Conservation (phyloP, 1,140 invertebrate genomes). For the Bombus superbus region DNA sequence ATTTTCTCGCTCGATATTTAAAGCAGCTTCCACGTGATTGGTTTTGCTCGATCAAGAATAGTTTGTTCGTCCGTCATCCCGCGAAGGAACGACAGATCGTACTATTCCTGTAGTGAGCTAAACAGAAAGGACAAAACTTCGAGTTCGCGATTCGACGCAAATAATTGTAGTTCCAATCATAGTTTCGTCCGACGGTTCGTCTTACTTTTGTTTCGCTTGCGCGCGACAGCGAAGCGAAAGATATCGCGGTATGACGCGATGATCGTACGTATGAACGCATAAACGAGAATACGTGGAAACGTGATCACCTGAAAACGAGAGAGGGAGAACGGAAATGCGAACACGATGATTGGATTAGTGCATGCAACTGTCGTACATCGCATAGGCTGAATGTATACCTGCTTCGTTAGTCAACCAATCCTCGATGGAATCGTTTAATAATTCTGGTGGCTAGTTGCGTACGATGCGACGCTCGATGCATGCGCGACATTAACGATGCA, state of each 20-base stretch:
- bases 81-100: constrained; percentile 41
- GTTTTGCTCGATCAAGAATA: constrained; percentile 48
- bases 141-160: neutral
- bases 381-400: constrained; percentile 3
- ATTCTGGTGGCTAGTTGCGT: constrained; percentile 4
- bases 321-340: neutral
- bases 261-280: neutral
- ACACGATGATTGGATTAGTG: constrained; percentile 54
- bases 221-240: too few species aligned
- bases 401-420: constrained; percentile 55
- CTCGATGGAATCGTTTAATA: constrained; percentile 36
- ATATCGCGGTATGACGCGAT: too few species aligned
- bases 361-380: constrained; percentile 44
- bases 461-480: constrained; percentile 15
- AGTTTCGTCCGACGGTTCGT: neutral
- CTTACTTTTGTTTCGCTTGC: neutral
- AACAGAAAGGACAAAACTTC: constrained; percentile 19
- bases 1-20: constrained; percentile 9
- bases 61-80: constrained; percentile 50
- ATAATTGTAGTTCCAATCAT: constrained; percentile 18
- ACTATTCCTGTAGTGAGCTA: constrained; percentile 43
- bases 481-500: constrained; percentile 45
- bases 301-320: too few species aligned
- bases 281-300: neutral
- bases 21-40: constrained; percentile 26